A percentile compares a stretch with the other conserved stretches of the same genome.
These are phyloP conservation scores for Scaeva pyrastri DNA, from an alignment of 2,888 invertebrate genomes.

Conservation along the genomic window DNA sequence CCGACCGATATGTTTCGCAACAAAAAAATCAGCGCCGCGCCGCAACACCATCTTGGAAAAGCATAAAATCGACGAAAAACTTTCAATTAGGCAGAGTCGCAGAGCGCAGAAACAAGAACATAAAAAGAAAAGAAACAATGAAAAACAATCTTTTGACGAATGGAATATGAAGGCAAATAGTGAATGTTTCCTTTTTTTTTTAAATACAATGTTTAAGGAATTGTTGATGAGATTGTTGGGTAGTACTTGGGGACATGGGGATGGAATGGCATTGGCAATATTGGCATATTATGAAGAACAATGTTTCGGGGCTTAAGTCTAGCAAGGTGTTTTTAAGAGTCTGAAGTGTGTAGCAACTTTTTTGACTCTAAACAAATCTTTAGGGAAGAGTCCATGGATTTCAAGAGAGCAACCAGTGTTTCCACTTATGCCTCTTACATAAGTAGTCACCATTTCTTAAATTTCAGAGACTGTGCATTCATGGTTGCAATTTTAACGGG, in stretches of 20 bases:
- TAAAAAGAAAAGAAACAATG: slow-evolving; percentile 21
- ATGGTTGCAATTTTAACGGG: no score
- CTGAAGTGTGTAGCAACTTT: slow-evolving; percentile 17
- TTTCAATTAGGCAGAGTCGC: neutral
- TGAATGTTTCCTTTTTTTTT: slow-evolving; percentile 19
- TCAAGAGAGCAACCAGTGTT: slow-evolving; percentile 24
- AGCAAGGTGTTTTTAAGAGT: slow-evolving; percentile 50
- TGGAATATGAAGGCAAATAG: neutral
- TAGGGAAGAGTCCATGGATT: neutral
- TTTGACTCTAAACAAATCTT: neutral
- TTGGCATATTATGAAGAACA: slow-evolving; percentile 1
- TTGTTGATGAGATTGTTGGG: neutral
- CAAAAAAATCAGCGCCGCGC: slow-evolving; percentile 18
- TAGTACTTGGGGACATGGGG: neutral
- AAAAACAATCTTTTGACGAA: slow-evolving; percentile 37
- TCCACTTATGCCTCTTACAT: slow-evolving; percentile 19
- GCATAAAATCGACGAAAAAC: slow-evolving; percentile 12
- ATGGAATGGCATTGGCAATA: no score
- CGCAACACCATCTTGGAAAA: slow-evolving; percentile 1
- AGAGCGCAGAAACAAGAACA: neutral
- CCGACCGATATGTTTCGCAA: slow-evolving; percentile 55
- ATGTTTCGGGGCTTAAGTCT: neutral
- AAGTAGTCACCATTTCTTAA: no score
- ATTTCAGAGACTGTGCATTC: no score
- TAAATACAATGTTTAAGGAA: slow-evolving; percentile 3